Evolutionary conservation across 37 sponge, comb jelly and placozoan species (phyloP), one percentile per base, ranked within the genome.

Genomic region (Haliclona indistincta): DNA sequence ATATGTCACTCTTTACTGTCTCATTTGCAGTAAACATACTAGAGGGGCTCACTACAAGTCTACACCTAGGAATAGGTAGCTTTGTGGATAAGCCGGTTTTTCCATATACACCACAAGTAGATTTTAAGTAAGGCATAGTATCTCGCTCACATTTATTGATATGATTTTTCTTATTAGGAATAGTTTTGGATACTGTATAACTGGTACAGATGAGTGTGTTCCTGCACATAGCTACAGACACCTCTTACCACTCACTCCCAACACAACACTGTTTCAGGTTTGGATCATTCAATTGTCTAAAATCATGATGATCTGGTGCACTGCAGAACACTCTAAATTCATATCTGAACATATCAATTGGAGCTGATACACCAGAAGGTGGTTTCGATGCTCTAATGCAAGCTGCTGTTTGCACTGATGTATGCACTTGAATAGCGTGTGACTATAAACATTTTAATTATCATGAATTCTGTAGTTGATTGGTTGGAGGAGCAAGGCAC

Each of bases 401-500:
- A 13, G 49, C 49, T 47, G 49, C 13, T 13, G 49, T 47, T 13
- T 47, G 49, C 49, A 8, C 8, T 17, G 49, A 47, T 47, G 49
- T 47, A 47, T 17, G 49, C 8, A 17, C 49, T n/a, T n/a, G n/a
- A n/a, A n/a, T n/a, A 8, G 13, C 13, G 8, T 47, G 49, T 47
- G 8, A 13, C 13, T 47, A 47, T 47, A 17, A 47, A 17, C 13
- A 47, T 47, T 47, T 17, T 47, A 17, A 47, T 17, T 47, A 17
- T 47, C 8, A 17, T 47, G 49, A 17, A 13, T 64, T 67, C 32
- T 22, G 10, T 42, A 82, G 82, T 37, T 73, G 25, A 70, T 77
- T 61, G 88, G 88, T 36, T 88, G 88, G 88, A 51, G 82, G 49
- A 29, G 17, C 3, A 54, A 64, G 37, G 64, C 78, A 25, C 66